phyloP scores from a whole-genome alignment of 2,888 invertebrate species.

The Ophraella communa region DNA sequence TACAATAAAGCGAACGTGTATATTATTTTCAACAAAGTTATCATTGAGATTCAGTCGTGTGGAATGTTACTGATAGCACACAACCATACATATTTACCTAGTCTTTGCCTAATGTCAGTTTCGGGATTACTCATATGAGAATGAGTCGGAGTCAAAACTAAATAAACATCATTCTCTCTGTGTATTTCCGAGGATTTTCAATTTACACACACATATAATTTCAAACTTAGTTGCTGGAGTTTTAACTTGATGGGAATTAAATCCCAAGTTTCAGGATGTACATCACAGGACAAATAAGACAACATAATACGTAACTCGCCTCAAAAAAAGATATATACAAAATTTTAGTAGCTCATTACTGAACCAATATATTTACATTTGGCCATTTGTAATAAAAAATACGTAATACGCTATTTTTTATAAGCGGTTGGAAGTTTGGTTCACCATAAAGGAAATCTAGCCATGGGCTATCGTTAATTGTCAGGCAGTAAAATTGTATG shows the following conservation, averaged over 20 bases:
- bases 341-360: neutral
- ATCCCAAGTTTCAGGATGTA: neutral
- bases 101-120: constrained; percentile 27
- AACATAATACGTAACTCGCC: neutral
- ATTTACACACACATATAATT: constrained; percentile 12
- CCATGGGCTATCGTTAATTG: no score
- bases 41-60: constrained; percentile 20
- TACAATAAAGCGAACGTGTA: constrained; percentile 14
- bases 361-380: neutral
- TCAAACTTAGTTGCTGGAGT: neutral
- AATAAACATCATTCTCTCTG: constrained; percentile 22
- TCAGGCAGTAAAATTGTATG: no score
- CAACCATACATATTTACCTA: constrained; percentile 27
- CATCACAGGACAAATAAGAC: neutral
- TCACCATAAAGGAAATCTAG: no score
- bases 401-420: no score
- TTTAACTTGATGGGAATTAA: neutral
- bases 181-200: constrained; percentile 14
- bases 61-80: constrained; percentile 17
- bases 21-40: constrained; percentile 16
- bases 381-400: no score
- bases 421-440: no score
- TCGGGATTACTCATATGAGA: constrained; percentile 20
- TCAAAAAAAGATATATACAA: neutral
- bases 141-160: constrained; percentile 18